Percentiles rank a stretch among this genome's conserved stretches.
phyloP scores from a whole-genome alignment of 30 jellyfish, hydroid and myxozoan species.

The Mastigias papua region DNA sequence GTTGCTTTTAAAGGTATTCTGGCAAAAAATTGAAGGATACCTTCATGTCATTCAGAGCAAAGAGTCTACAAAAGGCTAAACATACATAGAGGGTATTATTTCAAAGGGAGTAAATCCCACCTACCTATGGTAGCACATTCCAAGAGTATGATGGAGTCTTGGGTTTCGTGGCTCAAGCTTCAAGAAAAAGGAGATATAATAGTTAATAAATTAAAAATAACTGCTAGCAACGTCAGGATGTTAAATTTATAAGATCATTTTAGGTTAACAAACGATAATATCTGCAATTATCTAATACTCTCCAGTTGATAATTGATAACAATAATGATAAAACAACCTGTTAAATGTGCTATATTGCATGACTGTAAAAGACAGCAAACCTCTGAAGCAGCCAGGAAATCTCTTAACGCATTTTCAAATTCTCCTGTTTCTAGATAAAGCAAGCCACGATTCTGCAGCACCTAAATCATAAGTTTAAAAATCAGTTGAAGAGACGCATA shows the following conservation, averaged over 20 bases:
- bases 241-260: no score
- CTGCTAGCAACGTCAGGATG: neutral
- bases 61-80: no score
- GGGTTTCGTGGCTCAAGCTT: slow-evolving; percentile 83
- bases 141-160: slow-evolving; percentile 79
- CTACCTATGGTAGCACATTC: slow-evolving; percentile 89
- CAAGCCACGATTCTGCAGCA: slow-evolving; percentile 91
- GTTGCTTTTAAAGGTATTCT: no score
- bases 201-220: no score
- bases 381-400: slow-evolving; percentile 75
- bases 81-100: no score
- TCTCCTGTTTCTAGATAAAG: slow-evolving; percentile 82
- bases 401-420: slow-evolving; percentile 80
- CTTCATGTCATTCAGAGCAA: no score
- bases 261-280: no score
- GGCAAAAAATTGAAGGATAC: no score
- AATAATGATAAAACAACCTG: no score
- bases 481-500: no score
- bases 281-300: no score
- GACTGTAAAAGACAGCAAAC: slow-evolving; percentile 24
- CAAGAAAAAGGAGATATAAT: neutral
- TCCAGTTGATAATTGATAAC: no score
- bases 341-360: neutral
- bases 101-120: neutral
- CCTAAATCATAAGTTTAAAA: slow-evolving; percentile 71